Evolutionary conservation across 1,140 invertebrate species (phyloP).

Genomic region (Drosophila albomicans): DNA sequence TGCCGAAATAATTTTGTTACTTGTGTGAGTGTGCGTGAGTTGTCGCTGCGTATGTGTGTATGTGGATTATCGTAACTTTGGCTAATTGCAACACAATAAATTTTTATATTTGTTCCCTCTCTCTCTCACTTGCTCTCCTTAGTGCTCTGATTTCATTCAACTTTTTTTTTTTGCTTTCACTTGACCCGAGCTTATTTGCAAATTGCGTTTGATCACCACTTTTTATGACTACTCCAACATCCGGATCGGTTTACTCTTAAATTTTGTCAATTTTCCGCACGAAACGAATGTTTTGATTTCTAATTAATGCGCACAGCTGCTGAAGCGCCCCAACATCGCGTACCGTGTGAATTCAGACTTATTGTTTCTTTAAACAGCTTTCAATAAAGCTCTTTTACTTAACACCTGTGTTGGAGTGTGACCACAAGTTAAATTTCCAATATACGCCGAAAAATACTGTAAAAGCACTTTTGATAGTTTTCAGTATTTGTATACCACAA

Average conservation of each 20-base stretch:
- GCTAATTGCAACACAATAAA: slow-evolving; percentile 46
- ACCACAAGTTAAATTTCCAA: too few species aligned
- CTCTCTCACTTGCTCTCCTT: background rate
- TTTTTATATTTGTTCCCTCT: slow-evolving; percentile 23
- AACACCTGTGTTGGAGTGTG: too few species aligned
- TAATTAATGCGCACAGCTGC: slow-evolving; percentile 57
- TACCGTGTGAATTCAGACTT: slow-evolving; percentile 51
- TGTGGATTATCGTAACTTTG: slow-evolving; percentile 39
- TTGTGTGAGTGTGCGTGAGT: slow-evolving; percentile 4
- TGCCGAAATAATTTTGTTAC: slow-evolving; percentile 30
- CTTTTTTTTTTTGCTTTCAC: background rate
- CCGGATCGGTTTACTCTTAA: slow-evolving; percentile 45
- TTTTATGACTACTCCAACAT: slow-evolving; percentile 41
- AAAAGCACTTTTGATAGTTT: too few species aligned
- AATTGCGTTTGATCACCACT: slow-evolving; percentile 25
- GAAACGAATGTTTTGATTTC: slow-evolving; percentile 53
- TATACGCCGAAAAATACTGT: too few species aligned
- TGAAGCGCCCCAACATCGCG: slow-evolving; percentile 47
- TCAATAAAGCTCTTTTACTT: too few species aligned
- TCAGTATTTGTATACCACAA: too few species aligned
- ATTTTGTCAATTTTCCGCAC: slow-evolving; percentile 56
- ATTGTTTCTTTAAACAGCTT: slow-evolving; percentile 7
- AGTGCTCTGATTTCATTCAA: slow-evolving; percentile 4
- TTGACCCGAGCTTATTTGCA: slow-evolving; percentile 33
- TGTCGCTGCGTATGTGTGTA: slow-evolving; percentile 6